These are phyloP conservation scores for Altica lythri DNA, from an alignment of 2,888 invertebrate species.

Conservation along the genomic window DNA sequence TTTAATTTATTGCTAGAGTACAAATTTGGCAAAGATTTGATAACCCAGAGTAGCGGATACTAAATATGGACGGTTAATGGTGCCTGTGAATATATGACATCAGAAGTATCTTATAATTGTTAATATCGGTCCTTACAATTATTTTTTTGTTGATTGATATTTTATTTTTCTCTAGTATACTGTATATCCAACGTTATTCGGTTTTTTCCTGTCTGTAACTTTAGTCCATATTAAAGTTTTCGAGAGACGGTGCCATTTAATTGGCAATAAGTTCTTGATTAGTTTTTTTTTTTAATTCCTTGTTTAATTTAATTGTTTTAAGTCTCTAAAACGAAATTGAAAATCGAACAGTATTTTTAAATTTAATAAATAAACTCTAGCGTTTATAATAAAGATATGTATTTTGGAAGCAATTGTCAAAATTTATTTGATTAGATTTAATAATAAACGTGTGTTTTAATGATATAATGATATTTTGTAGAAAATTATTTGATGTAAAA, in stretches of 20 bases:
- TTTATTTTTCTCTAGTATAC: too few relatives aligned
- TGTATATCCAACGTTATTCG: not conserved
- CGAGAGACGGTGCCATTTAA: constrained; percentile 9
- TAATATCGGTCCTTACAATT: not conserved
- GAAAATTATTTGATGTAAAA: constrained; percentile 7
- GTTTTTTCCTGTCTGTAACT: constrained; percentile 8
- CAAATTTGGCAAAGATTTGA: too few relatives aligned
- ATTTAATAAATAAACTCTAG: constrained; percentile 4
- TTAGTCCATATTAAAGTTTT: constrained; percentile 28
- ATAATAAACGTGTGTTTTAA: constrained; percentile 11
- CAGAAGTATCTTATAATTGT: too few relatives aligned
- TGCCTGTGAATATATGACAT: too few relatives aligned
- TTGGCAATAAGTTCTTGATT: not conserved
- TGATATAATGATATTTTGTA: constrained; percentile 12
- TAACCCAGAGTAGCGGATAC: too few relatives aligned
- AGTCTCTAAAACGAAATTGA: constrained; percentile 6
- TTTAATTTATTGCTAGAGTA: too few relatives aligned
- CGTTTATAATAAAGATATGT: not conserved
- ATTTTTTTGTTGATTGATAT: too few relatives aligned
- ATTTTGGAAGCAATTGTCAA: not conserved
- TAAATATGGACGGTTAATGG: too few relatives aligned
- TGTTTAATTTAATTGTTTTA: not conserved
- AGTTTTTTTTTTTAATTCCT: not conserved
- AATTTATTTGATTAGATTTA: constrained; percentile 4
- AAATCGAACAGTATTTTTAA: constrained; percentile 11